Evolutionary conservation across 2,113 vertebrate species (phyloP).

Genomic region (Scalopus aquaticus): DNA sequence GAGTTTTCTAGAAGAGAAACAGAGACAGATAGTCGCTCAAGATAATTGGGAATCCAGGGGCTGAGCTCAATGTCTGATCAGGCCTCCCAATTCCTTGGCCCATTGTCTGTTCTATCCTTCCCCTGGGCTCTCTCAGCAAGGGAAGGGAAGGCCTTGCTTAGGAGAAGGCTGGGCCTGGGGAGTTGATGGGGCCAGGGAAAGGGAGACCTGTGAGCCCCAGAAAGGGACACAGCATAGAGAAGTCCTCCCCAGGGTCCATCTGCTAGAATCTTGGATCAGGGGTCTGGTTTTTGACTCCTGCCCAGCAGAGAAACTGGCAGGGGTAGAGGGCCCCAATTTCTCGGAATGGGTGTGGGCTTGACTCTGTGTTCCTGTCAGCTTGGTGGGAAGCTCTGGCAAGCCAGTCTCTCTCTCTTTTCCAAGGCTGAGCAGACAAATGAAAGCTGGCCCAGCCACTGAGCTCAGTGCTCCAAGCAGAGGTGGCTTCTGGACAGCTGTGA

Average conservation of each 20-base stretch:
- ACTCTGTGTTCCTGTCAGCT: slow-evolving; percentile 24
- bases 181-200: background rate
- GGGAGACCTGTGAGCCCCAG: background rate
- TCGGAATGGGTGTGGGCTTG: background rate
- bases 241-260: rapidly evolving
- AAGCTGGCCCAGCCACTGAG: background rate
- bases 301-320: background rate
- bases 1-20: background rate
- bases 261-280: background rate
- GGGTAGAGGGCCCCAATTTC: background rate
- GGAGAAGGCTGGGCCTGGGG: background rate
- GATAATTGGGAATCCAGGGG: background rate
- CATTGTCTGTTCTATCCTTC: background rate
- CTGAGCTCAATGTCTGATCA: background rate
- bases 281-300: background rate
- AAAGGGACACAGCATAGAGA: background rate
- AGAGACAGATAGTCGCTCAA: background rate
- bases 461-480: background rate
- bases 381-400: slow-evolving; percentile 26
- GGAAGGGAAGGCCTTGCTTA: background rate
- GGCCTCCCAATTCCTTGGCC: background rate
- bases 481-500: slow-evolving; percentile 42
- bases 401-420: background rate
- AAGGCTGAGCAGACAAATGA: background rate
- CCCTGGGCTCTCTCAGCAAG: background rate